Evolutionary conservation across 2,113 vertebrate genomes (phyloP), one percentile per base, ranked within the genome.

Genomic region (Telmatochromis sp.): DNA sequence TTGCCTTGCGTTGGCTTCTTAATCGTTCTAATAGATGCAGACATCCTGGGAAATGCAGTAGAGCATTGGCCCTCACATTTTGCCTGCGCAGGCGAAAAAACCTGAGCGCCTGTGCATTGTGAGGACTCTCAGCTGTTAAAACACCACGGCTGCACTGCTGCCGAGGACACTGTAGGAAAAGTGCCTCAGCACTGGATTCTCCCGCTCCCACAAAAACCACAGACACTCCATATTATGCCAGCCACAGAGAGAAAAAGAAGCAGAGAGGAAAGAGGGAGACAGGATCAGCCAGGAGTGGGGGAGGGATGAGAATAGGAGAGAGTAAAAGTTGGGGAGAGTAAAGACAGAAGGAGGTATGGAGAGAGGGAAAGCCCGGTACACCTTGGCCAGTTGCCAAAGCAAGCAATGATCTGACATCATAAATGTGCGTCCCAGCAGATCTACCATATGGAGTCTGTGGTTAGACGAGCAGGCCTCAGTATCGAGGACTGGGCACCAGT

Each of bases 51-150:
- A 90, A 90, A 81, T 83, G 87, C 87, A 85, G 63, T 47, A 71
- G 82, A 89, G 91, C 83, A 65, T 84, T 92, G 93, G 92, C 90
- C 90, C 90, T 92, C 91, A 86, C 83, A 87, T 95, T 95, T 93
- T 95, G 94, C 92, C 94, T 92, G 90, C 91, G 45, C 95, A 96
- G 95, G 92, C 95, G 85, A 96, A 96, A 96, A 96, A 93, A 90
- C 93, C 90, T 35, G 91, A 93, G 89, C 65, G 93, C 94, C 95
- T 94, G 94, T 94, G 96, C 95, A 93, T 93, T 92, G 93, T 96
- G 96, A 97, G 96, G 95, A 95, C 96, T 96, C 95, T 97, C 96
- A 97, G 96, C 96, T 97, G 96, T 97, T 96, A 94, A 96, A 97
- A 97, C 96, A 97, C 94, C 93, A 91, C 85, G 84, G 95, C 94